Base-by-base conservation (phyloP, 2,113 vertebrate genomes). In the Lethenteron reissneri region DNA sequence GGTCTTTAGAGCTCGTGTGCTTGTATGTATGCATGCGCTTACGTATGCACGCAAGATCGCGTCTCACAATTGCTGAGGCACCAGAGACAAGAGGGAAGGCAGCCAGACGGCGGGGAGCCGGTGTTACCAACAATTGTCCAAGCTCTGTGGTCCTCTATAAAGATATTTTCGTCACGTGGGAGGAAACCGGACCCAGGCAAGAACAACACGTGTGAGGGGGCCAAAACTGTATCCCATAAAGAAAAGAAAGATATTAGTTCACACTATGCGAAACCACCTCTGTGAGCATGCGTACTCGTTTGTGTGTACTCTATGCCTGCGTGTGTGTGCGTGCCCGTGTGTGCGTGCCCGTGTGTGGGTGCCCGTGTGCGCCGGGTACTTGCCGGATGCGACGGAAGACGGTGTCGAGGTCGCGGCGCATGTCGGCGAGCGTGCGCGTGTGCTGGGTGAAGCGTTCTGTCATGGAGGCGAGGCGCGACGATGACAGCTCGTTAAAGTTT, bases 391-490 rank as follows among this genome's bases (percentile, higher is more conserved):
- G 83, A 15, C 94, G 83, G 78, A 97, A 99, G 75, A 99, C 84
- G 74, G 88, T 87, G 78, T 97, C 94, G 74, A 97, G 80, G 70
- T 99, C 94, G 75, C 91, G 88, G 77, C 96, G 95, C 89, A 99
- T 92, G 73, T 99, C 94, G 71, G 90, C 84, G 70, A 99, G 80
- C 0, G 85, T 90, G 25, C 85, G 79, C 0, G 91, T 97, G 79
- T 99, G 94, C 71, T 88, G 86, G 71, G 86, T 71, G 78, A 96
- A 97, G 8, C 85, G 85, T 68, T 99, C 94, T 0, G 79, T 90
- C 92, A 99, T 97, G 80, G 95, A 91, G 76, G 94, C 89, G 77
- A 96, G 83, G 57, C 94, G 81, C 8, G 86, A 81, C 0, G 80
- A 88, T 1, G 94, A 97, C 72, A 99, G 82, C 60, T 85, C 88